Evolutionary conservation across 2,113 vertebrate genomes (phyloP).

Genomic region (Callospermophilus lateralis): DNA sequence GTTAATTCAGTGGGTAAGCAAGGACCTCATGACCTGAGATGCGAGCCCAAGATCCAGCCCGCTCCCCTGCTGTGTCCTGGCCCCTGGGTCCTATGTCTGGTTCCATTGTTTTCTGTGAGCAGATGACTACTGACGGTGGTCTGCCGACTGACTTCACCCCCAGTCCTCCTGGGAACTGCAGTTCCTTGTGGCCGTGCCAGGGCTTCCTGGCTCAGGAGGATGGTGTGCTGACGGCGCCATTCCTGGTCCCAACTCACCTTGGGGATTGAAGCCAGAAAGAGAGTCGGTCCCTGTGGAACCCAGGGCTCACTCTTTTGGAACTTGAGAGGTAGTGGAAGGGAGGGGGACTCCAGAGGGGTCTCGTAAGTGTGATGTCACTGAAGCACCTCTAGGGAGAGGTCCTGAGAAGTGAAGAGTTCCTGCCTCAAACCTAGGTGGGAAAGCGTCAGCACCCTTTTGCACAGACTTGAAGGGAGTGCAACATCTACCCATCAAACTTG

Average conservation of each 20-base stretch:
- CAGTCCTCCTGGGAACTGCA: not conserved
- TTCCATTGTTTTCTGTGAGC: not conserved
- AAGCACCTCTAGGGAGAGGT: not conserved
- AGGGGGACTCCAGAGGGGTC: no score
- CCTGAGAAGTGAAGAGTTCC: not conserved
- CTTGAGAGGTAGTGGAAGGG: not conserved
- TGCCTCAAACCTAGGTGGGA: no score
- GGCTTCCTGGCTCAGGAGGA: not conserved
- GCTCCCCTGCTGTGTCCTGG: not conserved
- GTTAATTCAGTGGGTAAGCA: not conserved
- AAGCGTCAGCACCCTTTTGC: not conserved
- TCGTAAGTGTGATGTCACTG: not conserved
- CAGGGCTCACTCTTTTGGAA: not conserved
- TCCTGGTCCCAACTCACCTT: not conserved
- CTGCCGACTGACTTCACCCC: not conserved
- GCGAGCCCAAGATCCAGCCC: not conserved
- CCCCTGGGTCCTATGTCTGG: not conserved
- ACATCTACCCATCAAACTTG: not conserved
- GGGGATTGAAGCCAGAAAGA: not conserved
- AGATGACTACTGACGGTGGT: not conserved
- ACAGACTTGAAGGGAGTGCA: not conserved
- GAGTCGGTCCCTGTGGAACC: not conserved
- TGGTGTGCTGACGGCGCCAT: not conserved
- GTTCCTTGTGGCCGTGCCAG: not conserved
- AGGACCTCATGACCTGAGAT: not conserved